Evolutionary conservation across 2,888 invertebrate species (phyloP), one percentile per base, ranked within the genome.

Genomic region (Drosophila prostipennis): DNA sequence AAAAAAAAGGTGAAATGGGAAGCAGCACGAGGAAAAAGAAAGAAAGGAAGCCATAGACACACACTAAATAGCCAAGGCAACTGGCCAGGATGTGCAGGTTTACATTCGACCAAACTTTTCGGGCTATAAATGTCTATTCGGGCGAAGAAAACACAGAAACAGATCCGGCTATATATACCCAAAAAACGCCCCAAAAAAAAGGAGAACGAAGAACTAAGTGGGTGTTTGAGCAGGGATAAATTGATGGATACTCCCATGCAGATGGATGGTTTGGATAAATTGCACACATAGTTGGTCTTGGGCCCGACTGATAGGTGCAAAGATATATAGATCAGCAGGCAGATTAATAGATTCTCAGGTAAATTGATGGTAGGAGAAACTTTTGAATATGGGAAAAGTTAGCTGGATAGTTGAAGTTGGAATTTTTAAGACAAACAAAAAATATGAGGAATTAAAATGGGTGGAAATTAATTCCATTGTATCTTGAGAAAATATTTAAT

Each of bases 111-210:
- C 79, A 78, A 82, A 80, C 85, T 78, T 78, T 71, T 82, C 16
- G 77, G 82, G 76, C 85, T 79, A 82, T 82, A 85, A 85, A 82
- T 85, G 85, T 78, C 82, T 79, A 84, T 74, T 79, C 79, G 73
- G 79, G 85, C 76, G 76, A 58, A 36, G 70, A 53, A 74, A 65
- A 59, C 43, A 53, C 23, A 55, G 26, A 40, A 37, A 51, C 58
- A 36, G 56, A 69, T 43, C 55, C 43, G 39, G 52, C 51, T 23
- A 65, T 26, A 37, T 36, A 56, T 36, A 49, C 32, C 13, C n/a
- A n/a, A n/a, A 19, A 26, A 14, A 55, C 46, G 37, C 6, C 42
- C 11, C 16, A 3, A 29, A 45, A 29, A 40, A n/a, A 43, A 8
- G 19, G 19, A 36, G 19, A 7, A 7, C 5, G 0, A 43, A 1